Evolutionary conservation across 2,888 invertebrate species (phyloP), one percentile per base, ranked within the genome.

Genomic region (Drosophila parthenogenetica): DNA sequence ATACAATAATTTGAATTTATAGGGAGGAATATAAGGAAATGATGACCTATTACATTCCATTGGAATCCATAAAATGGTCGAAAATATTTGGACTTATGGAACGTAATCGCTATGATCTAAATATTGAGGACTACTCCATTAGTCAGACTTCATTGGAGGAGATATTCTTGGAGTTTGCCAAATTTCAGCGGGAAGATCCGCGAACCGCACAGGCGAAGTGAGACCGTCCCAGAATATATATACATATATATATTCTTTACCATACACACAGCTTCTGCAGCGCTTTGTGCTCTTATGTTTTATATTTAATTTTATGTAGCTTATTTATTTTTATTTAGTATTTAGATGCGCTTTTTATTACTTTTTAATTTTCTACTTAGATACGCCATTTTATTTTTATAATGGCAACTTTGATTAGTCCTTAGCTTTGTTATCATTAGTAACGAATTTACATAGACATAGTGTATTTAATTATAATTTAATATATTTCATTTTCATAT

Each of bases 121-220:
- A 94, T 58, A 93, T 96, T 11, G 96, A 96, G 86, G 96, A 97
- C 90, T 97, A 97, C 91, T 95, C 94, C 45, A 94, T 97, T 51
- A 95, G 95, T 59, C 96, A 97, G 92, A 96, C 97, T 0, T 95
- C 96, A 0, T 92, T 97, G 35, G 97, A 97, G 91, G 96, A 97
- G 92, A 95, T 97, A 73, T 95, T 95, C 91, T 90, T 95, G 51
- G 94, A 94, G 74, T 95, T 95, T 85, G 95, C 95, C 1, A 94
- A 95, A 85, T 89, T 92, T 55, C 93, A 94, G 84, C 87, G 85
- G 10, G 89, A 89, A 73, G 89, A 91, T 76, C 53, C 81, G 14
- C 84, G 90, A 39, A 53, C 32, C 32, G 13, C 49, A 35, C 48
- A 55, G 42, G 5, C 22, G 22, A 83, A 82, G 90, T 91, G 85